Percentiles rank a stretch among this genome's conserved stretches.
phyloP scores from a whole-genome alignment of 2,888 invertebrate genomes.

The Dolichomitus sp. region DNA sequence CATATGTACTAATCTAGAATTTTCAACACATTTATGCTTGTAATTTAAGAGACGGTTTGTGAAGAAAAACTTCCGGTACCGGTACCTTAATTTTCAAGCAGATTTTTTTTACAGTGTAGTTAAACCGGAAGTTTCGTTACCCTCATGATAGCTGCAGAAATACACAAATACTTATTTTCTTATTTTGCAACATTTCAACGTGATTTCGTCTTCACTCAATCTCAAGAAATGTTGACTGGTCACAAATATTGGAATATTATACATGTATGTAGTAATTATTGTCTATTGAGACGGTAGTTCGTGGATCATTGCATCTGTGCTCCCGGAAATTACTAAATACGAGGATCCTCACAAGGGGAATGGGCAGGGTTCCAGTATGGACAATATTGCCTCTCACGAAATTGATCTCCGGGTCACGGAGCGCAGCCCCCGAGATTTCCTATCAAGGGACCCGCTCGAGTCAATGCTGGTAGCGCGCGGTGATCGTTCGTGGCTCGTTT shows the following conservation, averaged over 20 bases:
- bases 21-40: no score
- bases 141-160: not conserved
- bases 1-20: no score
- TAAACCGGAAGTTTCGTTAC: no score
- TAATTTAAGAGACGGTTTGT: no score
- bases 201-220: not conserved
- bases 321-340: slow-evolving; percentile 16
- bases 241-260: not conserved
- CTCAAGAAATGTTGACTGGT: not conserved
- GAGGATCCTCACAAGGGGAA: not conserved
- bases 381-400: slow-evolving; percentile 42
- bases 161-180: not conserved
- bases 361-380: not conserved
- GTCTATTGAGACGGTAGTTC: not conserved
- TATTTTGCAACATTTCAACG: not conserved
- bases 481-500: slow-evolving; percentile 56
- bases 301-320: not conserved
- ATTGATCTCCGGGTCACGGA: slow-evolving; percentile 64
- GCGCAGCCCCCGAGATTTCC: slow-evolving; percentile 60
- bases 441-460: slow-evolving; percentile 46
- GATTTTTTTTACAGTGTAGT: no score
- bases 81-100: no score
- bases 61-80: no score
- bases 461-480: slow-evolving; percentile 24
- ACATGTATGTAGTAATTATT: not conserved